phyloP scores from a whole-genome alignment of 1,140 invertebrate genomes.

The Drosophila gunungcola region DNA sequence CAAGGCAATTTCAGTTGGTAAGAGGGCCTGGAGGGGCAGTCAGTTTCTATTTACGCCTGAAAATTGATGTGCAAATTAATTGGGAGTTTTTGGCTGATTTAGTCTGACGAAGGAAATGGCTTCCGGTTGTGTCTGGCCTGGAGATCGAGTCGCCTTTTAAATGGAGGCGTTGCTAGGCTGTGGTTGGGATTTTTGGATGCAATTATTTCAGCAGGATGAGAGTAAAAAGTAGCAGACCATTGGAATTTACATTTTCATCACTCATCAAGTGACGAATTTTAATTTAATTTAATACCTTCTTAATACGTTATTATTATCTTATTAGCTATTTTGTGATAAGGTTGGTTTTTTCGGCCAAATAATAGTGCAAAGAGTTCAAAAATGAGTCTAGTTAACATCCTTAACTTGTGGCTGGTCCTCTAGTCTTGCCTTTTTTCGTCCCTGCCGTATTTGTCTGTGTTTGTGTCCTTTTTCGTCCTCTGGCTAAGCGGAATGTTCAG shows the following conservation, averaged over 20 bases:
- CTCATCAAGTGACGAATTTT: too few relatives aligned
- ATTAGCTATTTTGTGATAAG: not conserved
- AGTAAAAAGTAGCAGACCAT: too few relatives aligned
- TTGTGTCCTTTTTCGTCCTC: conserved; percentile 63
- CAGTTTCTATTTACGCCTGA: conserved; percentile 54
- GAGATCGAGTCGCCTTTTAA: conserved; percentile 59
- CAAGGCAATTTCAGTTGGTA: conserved; percentile 50
- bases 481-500: conserved; percentile 27
- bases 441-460: conserved; percentile 6
- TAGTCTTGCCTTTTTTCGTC: conserved; percentile 4
- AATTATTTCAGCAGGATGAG: conserved; percentile 2
- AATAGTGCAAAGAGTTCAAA: too few relatives aligned
- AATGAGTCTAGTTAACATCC: not conserved
- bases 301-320: not conserved
- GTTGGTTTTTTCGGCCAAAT: too few relatives aligned
- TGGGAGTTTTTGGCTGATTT: conserved; percentile 70
- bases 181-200: conserved; percentile 51
- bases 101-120: conserved; percentile 27
- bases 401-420: conserved; percentile 10
- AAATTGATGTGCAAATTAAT: conserved; percentile 75
- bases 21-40: not conserved
- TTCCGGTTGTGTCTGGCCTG: conserved; percentile 54
- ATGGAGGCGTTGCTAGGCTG: conserved; percentile 63
- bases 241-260: too few relatives aligned
- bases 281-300: not conserved